Evolutionary conservation across 2,113 vertebrate genomes (phyloP).

Genomic region (Ploceus nigricollis): DNA sequence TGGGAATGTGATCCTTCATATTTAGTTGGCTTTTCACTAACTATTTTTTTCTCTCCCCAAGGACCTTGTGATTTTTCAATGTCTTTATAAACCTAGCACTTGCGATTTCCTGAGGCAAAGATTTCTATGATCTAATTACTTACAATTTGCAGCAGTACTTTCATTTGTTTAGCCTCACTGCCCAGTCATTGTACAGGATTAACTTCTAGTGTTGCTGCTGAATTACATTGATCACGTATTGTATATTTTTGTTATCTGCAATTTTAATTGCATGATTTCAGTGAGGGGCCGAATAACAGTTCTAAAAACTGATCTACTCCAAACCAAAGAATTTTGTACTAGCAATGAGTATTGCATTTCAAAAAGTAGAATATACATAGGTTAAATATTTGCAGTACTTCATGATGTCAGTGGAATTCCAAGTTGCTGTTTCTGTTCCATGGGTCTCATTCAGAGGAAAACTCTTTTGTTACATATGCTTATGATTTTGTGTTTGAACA

Average conservation of each 20-base stretch:
- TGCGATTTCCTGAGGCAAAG: not conserved
- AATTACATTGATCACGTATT: not conserved
- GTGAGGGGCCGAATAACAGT: not conserved
- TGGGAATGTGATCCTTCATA: not conserved
- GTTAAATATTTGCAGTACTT: not conserved
- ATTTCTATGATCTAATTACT: not conserved
- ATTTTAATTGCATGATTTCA: not conserved
- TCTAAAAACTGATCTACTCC: not conserved
- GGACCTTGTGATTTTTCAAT: not conserved
- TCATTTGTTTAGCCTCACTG: not conserved
- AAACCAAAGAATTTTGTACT: not conserved
- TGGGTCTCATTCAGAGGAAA: not conserved
- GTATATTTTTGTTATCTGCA: not conserved
- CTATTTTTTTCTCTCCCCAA: rapidly evolving
- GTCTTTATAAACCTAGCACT: not conserved
- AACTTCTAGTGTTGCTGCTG: not conserved
- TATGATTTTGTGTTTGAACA: not conserved
- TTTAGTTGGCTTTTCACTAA: not conserved
- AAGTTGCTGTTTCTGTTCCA: not conserved
- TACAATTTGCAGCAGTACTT: not conserved
- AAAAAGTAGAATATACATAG: not conserved
- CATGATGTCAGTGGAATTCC: not conserved
- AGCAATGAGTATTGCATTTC: not conserved
- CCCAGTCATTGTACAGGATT: not conserved
- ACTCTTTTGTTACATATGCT: not conserved